Evolutionary conservation across 2,888 invertebrate species (phyloP).

Genomic region (Geotrupes spiniger): DNA sequence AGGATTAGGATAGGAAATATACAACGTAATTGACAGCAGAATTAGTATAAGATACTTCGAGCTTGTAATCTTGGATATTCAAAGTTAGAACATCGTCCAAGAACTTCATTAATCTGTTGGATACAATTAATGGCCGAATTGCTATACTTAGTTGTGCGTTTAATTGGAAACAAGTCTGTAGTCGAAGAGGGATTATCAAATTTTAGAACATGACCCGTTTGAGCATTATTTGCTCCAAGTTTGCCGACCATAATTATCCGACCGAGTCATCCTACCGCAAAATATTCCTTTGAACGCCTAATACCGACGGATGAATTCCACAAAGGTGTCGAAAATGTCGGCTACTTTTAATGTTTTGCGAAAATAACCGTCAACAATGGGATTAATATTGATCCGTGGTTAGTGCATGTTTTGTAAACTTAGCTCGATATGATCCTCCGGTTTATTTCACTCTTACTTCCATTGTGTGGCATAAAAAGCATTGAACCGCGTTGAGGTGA

Average conservation of each 20-base stretch:
- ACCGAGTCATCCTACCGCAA: constrained; percentile 15
- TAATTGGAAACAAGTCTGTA: constrained; percentile 42
- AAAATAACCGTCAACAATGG: constrained; percentile 24
- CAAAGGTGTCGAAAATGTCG: constrained; percentile 19
- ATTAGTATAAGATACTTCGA: constrained; percentile 25
- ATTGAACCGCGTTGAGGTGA: too few species aligned
- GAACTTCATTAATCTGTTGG: constrained; percentile 48
- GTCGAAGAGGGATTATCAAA: constrained; percentile 43
- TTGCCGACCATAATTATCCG: constrained; percentile 4
- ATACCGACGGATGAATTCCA: constrained; percentile 20
- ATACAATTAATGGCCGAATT: constrained; percentile 47
- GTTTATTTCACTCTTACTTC: constrained; percentile 8
- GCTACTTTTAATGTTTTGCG: constrained; percentile 20
- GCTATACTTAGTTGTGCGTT: constrained; percentile 43
- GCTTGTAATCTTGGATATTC: constrained; percentile 45
- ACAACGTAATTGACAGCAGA: constrained; percentile 19
- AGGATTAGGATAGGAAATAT: neutral
- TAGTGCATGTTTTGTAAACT: constrained; percentile 26
- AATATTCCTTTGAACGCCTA: constrained; percentile 15
- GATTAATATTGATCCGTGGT: constrained; percentile 26
- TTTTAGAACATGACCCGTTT: constrained; percentile 28
- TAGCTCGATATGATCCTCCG: constrained; percentile 25
- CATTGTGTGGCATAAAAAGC: too few species aligned
- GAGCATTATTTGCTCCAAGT: constrained; percentile 16
- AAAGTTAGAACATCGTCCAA: constrained; percentile 43